Conservation (phyloP, 2,797 vertebrate species). For the Sitta carolinensis region DNA sequence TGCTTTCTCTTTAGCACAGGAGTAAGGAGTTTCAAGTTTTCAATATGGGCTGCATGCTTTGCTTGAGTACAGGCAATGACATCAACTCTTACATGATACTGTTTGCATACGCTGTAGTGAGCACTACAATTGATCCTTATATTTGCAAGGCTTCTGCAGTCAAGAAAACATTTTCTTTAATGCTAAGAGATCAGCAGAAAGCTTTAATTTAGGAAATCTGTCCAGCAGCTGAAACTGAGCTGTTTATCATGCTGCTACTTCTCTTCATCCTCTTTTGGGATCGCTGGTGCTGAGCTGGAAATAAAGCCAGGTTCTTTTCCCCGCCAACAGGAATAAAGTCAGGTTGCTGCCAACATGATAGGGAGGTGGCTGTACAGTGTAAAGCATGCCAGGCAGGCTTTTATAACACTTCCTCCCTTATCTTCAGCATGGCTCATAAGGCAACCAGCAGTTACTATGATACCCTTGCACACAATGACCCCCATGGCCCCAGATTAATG, state of each 20-base stretch:
- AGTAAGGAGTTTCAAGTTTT: not conserved
- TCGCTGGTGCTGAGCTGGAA: constrained; percentile 3
- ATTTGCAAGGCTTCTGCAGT: not conserved
- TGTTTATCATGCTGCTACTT: constrained; percentile 23
- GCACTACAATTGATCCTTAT: not conserved
- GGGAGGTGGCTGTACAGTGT: not conserved
- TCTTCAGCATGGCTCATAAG: not conserved
- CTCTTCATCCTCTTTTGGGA: constrained; percentile 11
- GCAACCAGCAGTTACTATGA: not conserved
- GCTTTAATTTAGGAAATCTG: not conserved
- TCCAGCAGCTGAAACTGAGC: constrained; percentile 2
- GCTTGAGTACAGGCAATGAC: not conserved
- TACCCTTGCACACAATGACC: not conserved
- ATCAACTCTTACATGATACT: not conserved
- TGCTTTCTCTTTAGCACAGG: not conserved
- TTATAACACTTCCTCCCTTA: not conserved
- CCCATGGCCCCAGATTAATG: not conserved
- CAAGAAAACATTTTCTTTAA: constrained; percentile 16
- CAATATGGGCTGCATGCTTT: not conserved
- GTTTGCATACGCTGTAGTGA: not conserved
- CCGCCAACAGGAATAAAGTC: not conserved
- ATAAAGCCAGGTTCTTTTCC: not conserved
- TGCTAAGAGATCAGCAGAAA: not conserved
- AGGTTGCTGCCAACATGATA: not conserved
- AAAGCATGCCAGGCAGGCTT: constrained; percentile 24